phyloP scores from a whole-genome alignment of 2,113 vertebrate species.

The Paramisgurnus dabryanus region DNA sequence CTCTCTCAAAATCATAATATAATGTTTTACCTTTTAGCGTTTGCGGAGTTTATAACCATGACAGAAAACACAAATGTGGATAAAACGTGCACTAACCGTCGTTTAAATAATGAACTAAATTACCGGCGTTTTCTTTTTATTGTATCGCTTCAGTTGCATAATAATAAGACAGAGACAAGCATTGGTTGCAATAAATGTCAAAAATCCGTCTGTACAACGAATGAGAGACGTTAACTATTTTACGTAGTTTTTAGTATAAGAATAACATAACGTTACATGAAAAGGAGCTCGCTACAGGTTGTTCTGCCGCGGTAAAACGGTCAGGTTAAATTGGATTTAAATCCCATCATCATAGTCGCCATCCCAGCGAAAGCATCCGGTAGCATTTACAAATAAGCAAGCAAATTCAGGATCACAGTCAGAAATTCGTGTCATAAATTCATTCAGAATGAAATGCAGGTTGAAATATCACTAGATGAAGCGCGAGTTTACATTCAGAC shows the following conservation, averaged over 20 bases:
- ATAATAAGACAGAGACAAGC: background rate
- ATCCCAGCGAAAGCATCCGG: slow-evolving; percentile 20
- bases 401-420: background rate
- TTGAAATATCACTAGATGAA: slow-evolving; percentile 40
- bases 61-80: background rate
- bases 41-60: background rate
- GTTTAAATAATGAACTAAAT: slow-evolving; percentile 1
- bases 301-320: slow-evolving; percentile 26
- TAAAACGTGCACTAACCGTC: background rate
- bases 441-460: background rate
- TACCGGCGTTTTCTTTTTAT: slow-evolving; percentile 5
- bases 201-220: background rate
- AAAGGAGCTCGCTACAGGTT: slow-evolving; percentile 53
- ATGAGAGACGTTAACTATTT: background rate
- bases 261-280: background rate
- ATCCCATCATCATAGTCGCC: slow-evolving; percentile 3
- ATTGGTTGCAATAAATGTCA: background rate
- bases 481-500: slow-evolving; percentile 37
- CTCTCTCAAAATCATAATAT: background rate
- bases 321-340: slow-evolving; percentile 36
- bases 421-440: too few relatives aligned
- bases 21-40: background rate
- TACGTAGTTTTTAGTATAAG: background rate
- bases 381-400: background rate
- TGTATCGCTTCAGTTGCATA: background rate